Conservation (phyloP, 2,797 vertebrate genomes). For the Lindbergichthys nudifrons region DNA sequence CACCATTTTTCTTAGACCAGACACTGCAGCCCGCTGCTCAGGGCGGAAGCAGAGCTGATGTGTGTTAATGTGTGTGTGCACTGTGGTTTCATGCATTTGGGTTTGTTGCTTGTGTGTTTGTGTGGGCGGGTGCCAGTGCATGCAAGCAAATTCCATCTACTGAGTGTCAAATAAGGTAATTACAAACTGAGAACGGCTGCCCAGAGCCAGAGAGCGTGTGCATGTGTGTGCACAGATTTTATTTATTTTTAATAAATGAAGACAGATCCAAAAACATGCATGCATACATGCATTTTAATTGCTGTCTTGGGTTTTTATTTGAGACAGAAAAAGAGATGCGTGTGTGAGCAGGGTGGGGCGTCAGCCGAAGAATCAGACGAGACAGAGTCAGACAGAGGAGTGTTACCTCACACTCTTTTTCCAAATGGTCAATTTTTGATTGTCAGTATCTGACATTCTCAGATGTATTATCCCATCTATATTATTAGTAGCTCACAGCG, state of each 20-base stretch:
- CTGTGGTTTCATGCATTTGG: slow-evolving; percentile 33
- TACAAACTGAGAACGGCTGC: slow-evolving; percentile 5
- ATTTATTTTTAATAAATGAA: background rate
- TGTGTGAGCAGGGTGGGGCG: slow-evolving; percentile 17
- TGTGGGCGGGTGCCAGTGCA: slow-evolving; percentile 26
- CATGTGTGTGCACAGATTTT: no score
- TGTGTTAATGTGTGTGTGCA: slow-evolving; percentile 4
- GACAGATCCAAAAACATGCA: background rate
- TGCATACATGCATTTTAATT: background rate
- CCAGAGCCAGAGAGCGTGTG: background rate
- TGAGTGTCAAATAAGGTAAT: slow-evolving; percentile 43
- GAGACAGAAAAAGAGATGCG: background rate
- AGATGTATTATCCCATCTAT: slow-evolving; percentile 42
- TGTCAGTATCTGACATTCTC: slow-evolving; percentile 44
- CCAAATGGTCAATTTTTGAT: slow-evolving; percentile 42
- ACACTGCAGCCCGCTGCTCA: slow-evolving; percentile 23
- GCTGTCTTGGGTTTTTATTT: slow-evolving; percentile 15
- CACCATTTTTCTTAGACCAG: slow-evolving; percentile 17
- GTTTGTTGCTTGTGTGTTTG: slow-evolving; percentile 35
- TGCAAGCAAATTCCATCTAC: slow-evolving; percentile 34
- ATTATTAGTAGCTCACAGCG: slow-evolving; percentile 52
- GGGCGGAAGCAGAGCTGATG: background rate
- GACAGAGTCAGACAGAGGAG: slow-evolving; percentile 46
- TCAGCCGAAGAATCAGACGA: slow-evolving; percentile 26
- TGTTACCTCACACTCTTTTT: slow-evolving; percentile 42